phyloP scores from a whole-genome alignment of 2,113 vertebrate genomes.

The Pholis gunnellus region DNA sequence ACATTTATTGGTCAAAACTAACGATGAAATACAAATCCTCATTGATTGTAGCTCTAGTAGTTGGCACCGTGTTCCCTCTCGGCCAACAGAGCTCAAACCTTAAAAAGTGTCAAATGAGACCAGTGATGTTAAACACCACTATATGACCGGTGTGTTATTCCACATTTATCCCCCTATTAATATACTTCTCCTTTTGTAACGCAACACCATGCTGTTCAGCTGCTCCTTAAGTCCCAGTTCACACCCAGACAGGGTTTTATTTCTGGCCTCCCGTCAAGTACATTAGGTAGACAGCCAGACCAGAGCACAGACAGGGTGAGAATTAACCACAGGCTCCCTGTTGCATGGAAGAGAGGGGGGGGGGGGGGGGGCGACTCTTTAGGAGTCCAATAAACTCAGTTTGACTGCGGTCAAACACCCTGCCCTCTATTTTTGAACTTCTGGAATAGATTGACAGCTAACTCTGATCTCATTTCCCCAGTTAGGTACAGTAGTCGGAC shows the following conservation, averaged over 20 bases:
- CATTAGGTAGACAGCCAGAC: slow-evolving; percentile 36
- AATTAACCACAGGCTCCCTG: slow-evolving; percentile 29
- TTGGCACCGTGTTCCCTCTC: no score
- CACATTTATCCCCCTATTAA: slow-evolving; percentile 68
- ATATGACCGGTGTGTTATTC: slow-evolving; percentile 26
- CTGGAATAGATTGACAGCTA: not conserved
- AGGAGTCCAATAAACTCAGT: not conserved
- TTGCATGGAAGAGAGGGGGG: not conserved
- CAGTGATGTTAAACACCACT: slow-evolving; percentile 31
- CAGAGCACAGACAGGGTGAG: slow-evolving; percentile 27
- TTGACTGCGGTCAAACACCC: not conserved
- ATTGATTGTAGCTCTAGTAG: not conserved
- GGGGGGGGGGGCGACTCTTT: not conserved
- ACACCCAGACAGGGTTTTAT: slow-evolving; percentile 59
- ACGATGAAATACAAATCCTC: not conserved
- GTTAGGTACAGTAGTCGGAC: slow-evolving; percentile 15
- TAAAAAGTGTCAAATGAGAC: slow-evolving; percentile 18
- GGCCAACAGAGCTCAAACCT: not conserved
- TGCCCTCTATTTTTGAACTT: not conserved
- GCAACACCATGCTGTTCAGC: slow-evolving; percentile 58
- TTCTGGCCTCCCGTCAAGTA: slow-evolving; percentile 64
- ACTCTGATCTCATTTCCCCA: slow-evolving; percentile 32
- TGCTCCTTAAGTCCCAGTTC: slow-evolving; percentile 45
- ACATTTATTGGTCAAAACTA: not conserved
- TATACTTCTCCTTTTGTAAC: slow-evolving; percentile 68